Evolutionary conservation across 1,140 invertebrate genomes (phyloP).

Genomic region (Druon quercuslanigerum): DNA sequence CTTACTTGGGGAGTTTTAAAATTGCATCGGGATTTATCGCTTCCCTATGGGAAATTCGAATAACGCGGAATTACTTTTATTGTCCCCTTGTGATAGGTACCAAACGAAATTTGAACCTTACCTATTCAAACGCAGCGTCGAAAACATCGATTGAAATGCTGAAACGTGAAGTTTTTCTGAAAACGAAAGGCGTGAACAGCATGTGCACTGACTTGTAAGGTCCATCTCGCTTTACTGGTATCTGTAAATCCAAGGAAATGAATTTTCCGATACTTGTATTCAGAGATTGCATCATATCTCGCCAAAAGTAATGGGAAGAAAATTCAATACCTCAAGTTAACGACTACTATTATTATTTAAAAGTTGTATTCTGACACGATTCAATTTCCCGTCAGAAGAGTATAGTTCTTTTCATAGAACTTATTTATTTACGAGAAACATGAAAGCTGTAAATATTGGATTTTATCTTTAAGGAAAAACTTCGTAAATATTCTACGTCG

Average conservation of each 20-base stretch:
- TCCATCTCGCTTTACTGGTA: neutral
- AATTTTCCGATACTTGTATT: conserved; percentile 2
- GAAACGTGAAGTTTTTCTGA: too few relatives aligned
- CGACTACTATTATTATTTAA: conserved; percentile 20
- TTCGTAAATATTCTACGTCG: conserved; percentile 22
- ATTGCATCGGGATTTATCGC: too few relatives aligned
- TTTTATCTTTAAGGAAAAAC: conserved; percentile 26
- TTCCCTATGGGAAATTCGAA: too few relatives aligned
- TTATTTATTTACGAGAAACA: conserved; percentile 27
- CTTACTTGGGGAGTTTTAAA: too few relatives aligned
- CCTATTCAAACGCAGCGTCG: too few relatives aligned
- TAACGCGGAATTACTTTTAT: too few relatives aligned
- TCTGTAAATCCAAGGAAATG: conserved; percentile 10
- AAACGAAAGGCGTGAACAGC: neutral
- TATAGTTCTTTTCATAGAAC: conserved; percentile 14
- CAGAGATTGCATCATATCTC: neutral
- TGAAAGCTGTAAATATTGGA: conserved; percentile 22
- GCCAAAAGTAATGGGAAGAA: neutral
- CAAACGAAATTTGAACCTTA: too few relatives aligned
- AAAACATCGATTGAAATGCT: too few relatives aligned
- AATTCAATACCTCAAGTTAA: neutral
- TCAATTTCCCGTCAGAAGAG: conserved; percentile 5
- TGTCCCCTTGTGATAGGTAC: too few relatives aligned
- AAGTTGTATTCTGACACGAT: conserved; percentile 13
- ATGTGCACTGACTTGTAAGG: neutral